Base-by-base conservation (phyloP, 1,140 invertebrate species). In the Halictus rubicundus region DNA sequence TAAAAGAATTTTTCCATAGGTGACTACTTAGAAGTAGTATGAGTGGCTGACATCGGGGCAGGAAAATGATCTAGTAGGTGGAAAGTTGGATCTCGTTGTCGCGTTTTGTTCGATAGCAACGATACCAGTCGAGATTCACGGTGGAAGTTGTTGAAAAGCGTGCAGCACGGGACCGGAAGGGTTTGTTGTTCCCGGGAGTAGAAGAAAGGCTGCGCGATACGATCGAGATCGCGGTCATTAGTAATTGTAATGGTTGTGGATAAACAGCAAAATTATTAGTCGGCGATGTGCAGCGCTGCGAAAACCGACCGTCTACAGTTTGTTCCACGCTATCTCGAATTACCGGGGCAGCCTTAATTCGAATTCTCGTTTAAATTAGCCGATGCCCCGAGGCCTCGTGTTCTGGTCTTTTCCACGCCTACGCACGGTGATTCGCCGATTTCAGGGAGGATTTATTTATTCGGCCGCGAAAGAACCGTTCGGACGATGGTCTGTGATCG, bases 241-340 rank as follows among this genome's bases (percentile, higher is more conserved):
- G 75, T 63, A 63, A 69, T 70, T 78, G 65, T 61, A 78, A 78
- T 70, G 59, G 71, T 37, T 42, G 42, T 70, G 54, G 23, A 59
- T 76, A 68, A 68, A 68, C 64, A 57, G 73, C 32, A 57, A 59
- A 54, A 68, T 76, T 66, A 76, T 68, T 76, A 76, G 37, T 32
- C 73, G 52, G 46, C 32, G 32, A 19, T 72, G 42, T 54, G 66
- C 46, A 68, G 25, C 64, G 64, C 64, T 42, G 64, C 64, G 37
- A 46, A 23, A n/a, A 46, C 3, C n/a, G 32, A 9, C 27, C 0
- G 12, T 12, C 10, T 27, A 68, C 32, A 66, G 21, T 10, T 10
- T 75, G 73, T 75, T 57, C 49, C 69, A 74, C 61, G 42, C 49
- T 54, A 74, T 74, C 75, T 37, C 57, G 66, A 19, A 42, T 46